Conservation (phyloP, 2,113 vertebrate genomes). For the Pangasianodon gigas region DNA sequence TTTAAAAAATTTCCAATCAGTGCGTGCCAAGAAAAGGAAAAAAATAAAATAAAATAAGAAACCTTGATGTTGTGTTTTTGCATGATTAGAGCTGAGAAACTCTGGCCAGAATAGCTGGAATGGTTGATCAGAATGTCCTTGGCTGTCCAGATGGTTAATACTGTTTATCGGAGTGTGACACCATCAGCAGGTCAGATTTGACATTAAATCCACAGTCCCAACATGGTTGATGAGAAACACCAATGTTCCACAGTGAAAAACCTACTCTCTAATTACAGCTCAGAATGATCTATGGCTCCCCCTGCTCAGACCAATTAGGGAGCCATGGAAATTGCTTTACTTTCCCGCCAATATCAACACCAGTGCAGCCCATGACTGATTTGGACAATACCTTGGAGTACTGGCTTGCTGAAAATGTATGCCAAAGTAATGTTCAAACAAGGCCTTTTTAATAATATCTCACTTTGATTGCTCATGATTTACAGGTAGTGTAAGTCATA, state of each 20-base stretch:
- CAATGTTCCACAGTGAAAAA: constrained; percentile 24
- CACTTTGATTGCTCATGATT: background rate
- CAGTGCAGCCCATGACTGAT: background rate
- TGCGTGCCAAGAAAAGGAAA: background rate
- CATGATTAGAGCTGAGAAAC: background rate
- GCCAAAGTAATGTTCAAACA: constrained; percentile 13
- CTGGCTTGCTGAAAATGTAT: background rate
- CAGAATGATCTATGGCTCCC: constrained; percentile 45
- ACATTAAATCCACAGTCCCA: constrained; percentile 17
- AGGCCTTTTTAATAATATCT: background rate
- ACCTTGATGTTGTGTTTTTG: no score
- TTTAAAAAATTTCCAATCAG: background rate
- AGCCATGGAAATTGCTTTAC: constrained; percentile 26
- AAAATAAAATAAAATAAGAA: background rate
- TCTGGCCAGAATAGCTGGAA: background rate
- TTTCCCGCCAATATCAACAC: constrained; percentile 45
- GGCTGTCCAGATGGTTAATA: constrained; percentile 14
- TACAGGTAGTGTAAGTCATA: background rate
- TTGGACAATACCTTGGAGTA: constrained; percentile 23
- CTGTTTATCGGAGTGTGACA: background rate
- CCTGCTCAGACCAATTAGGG: constrained; percentile 32
- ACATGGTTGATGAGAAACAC: constrained; percentile 30
- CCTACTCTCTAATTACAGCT: constrained; percentile 30
- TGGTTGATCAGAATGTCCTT: constrained; percentile 27
- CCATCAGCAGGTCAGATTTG: constrained; percentile 2